Evolutionary conservation across 2,888 invertebrate species (phyloP).

Genomic region (Hypomecis atomaria): DNA sequence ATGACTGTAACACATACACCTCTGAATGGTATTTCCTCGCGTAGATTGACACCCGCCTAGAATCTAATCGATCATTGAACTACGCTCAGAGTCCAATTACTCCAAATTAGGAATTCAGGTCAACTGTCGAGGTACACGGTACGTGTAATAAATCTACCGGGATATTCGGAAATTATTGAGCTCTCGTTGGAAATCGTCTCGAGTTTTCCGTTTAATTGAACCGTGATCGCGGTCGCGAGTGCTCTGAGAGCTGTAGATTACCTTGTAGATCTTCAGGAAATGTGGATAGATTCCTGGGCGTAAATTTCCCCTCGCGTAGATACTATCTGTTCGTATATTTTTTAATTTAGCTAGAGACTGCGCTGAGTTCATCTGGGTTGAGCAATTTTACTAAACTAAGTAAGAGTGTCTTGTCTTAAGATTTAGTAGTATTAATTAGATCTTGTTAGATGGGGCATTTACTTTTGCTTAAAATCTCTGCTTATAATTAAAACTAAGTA

Average conservation of each 20-base stretch:
- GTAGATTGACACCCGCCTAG: constrained; percentile 18
- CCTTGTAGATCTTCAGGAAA: not conserved
- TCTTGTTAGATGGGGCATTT: no score
- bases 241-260: constrained; percentile 5
- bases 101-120: constrained; percentile 42
- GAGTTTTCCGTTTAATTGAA: constrained; percentile 30
- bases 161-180: constrained; percentile 39
- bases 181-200: constrained; percentile 30
- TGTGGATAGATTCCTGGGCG: not conserved
- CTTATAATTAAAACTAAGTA: no score
- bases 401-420: no score
- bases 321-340: no score
- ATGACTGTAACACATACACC: no score
- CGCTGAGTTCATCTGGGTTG: no score
- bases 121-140: constrained; percentile 32
- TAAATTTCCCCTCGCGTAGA: no score
- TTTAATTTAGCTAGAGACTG: no score
- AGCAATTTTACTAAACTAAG: no score
- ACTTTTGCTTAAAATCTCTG: no score
- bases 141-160: constrained; percentile 38
- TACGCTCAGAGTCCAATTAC: constrained; percentile 30
- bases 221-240: constrained; percentile 16
- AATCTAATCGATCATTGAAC: constrained; percentile 36
- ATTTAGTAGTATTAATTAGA: no score
- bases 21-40: not conserved